Conservation (phyloP, 2,888 invertebrate species). For the Hipparchia sbordonii region DNA sequence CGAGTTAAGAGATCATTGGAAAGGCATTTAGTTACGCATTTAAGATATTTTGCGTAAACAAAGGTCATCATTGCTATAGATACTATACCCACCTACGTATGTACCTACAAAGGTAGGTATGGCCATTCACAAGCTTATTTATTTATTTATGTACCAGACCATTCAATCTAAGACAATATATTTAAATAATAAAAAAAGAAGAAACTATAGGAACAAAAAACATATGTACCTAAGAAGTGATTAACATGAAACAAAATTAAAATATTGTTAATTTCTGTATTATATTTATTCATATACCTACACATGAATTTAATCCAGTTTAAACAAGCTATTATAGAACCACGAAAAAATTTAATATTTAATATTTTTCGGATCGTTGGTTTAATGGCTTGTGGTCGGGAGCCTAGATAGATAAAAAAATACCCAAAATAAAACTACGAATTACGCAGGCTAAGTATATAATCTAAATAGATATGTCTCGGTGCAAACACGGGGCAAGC, state of each 20-base stretch:
- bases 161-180: too few relatives aligned
- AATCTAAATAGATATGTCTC: background rate
- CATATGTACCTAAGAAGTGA: background rate
- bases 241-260: background rate
- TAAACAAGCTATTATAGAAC: background rate
- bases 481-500: background rate
- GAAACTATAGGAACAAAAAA: too few relatives aligned
- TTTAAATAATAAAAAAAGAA: too few relatives aligned
- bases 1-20: background rate
- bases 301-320: background rate
- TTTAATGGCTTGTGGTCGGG: too few relatives aligned
- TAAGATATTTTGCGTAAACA: background rate
- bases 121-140: too few relatives aligned
- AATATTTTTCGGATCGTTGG: too few relatives aligned
- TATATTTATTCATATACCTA: background rate
- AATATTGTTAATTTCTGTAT: background rate
- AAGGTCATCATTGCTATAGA: background rate
- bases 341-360: background rate
- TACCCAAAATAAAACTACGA: too few relatives aligned
- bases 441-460: too few relatives aligned
- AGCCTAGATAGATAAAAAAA: too few relatives aligned
- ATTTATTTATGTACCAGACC: too few relatives aligned
- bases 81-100: background rate
- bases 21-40: background rate
- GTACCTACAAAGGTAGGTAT: too few relatives aligned